These are phyloP conservation scores for Trachops cirrhosus DNA, from an alignment of 2,797 vertebrate genomes.

Conservation along the genomic window DNA sequence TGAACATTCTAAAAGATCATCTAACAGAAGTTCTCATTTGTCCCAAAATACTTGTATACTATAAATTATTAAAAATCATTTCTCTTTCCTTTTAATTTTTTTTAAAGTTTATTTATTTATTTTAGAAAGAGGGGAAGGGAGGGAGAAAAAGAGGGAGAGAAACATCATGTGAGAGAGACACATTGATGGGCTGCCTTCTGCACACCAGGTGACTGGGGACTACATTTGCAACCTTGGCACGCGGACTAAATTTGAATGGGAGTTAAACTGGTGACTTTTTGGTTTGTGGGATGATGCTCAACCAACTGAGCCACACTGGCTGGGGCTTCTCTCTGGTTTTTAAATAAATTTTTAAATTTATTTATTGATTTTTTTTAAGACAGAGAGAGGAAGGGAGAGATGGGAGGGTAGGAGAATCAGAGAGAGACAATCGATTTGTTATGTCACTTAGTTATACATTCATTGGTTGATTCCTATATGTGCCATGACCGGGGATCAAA, in stretches of 20 bases:
- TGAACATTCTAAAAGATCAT: background rate
- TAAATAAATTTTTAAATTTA: background rate
- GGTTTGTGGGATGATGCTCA: background rate
- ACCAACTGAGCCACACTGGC: background rate
- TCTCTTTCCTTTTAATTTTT: background rate
- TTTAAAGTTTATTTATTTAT: background rate
- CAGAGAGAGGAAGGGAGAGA: background rate
- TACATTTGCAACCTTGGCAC: too few relatives aligned
- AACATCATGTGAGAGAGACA: background rate
- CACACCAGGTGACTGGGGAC: background rate
- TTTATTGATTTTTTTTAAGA: background rate
- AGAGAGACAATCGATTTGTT: background rate
- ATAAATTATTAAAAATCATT: background rate
- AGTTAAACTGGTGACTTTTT: background rate
- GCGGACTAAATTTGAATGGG: background rate
- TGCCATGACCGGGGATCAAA: background rate
- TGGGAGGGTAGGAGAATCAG: background rate
- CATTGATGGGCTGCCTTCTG: background rate
- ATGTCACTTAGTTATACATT: background rate
- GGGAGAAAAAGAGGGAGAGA: background rate
- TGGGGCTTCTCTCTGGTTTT: background rate
- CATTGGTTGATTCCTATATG: background rate
- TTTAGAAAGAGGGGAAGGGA: background rate
- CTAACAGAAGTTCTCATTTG: background rate
- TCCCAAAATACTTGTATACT: background rate